Evolutionary conservation across 2,888 invertebrate genomes (phyloP).

Genomic region (Sarcophaga variegata): DNA sequence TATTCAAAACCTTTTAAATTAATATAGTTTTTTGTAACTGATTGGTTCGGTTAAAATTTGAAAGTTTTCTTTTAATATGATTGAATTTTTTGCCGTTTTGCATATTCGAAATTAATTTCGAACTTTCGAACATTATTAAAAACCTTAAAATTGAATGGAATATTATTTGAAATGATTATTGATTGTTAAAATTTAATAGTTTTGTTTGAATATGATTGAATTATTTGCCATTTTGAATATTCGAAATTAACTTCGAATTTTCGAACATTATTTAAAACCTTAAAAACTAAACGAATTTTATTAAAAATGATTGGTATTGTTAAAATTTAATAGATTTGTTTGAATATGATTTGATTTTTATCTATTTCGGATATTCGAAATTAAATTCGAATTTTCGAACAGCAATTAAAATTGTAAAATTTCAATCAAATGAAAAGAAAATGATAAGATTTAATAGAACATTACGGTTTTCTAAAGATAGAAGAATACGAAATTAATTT

Average conservation of each 20-base stretch:
- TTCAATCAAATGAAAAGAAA: too few species aligned
- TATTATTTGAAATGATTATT: too few species aligned
- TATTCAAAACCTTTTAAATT: too few species aligned
- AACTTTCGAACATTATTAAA: background rate
- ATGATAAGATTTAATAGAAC: too few species aligned
- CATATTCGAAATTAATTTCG: background rate
- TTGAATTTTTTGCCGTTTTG: background rate
- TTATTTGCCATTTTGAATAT: background rate
- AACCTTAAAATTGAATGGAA: background rate
- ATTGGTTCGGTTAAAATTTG: too few species aligned
- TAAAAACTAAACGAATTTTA: too few species aligned
- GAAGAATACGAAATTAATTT: background rate
- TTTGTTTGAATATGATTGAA: too few species aligned
- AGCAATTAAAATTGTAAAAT: background rate
- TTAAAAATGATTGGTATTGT: background rate
- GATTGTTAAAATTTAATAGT: too few species aligned
- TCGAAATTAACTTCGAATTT: background rate
- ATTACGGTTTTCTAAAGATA: background rate
- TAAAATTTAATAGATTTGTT: background rate
- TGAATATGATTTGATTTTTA: background rate
- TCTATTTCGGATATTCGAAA: background rate
- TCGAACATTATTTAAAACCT: background rate
- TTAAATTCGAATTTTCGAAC: background rate
- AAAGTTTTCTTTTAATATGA: too few species aligned
- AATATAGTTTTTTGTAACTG: too few species aligned